These are phyloP conservation scores for Crambe crambe DNA, from an alignment of 37 sponge, comb jelly and placozoan species.

Conservation along the genomic window DNA sequence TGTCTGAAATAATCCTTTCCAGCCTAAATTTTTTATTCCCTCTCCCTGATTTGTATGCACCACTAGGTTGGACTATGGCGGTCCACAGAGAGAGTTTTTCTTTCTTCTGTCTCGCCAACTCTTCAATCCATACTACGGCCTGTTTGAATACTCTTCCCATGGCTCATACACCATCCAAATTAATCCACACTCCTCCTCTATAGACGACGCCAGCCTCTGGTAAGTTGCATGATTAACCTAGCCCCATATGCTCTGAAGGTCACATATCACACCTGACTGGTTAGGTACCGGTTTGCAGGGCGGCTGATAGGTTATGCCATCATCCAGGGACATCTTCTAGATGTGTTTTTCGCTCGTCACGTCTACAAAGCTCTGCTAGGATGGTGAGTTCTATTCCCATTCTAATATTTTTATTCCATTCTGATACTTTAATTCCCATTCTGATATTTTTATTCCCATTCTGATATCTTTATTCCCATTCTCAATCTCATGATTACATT, in stretches of 20 bases:
- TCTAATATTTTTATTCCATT: background rate
- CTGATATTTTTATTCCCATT: constrained; percentile 4
- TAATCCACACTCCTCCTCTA: constrained; percentile 42
- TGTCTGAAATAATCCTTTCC: too few relatives aligned
- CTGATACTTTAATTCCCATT: background rate
- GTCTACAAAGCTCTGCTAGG: constrained; percentile 82
- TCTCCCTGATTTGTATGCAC: background rate
- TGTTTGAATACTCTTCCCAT: constrained; percentile 87
- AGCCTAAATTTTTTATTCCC: background rate
- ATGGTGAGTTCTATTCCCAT: constrained; percentile 14
- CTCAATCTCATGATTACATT: background rate
- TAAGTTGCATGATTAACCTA: constrained; percentile 10
- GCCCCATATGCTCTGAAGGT: background rate
- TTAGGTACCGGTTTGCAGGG: constrained; percentile 86
- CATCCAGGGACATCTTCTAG: constrained; percentile 81
- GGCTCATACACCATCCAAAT: constrained; percentile 88
- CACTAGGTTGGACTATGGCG: constrained; percentile 82
- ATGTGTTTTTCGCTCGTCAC: constrained; percentile 94
- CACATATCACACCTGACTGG: background rate
- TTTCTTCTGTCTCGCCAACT: constrained; percentile 84
- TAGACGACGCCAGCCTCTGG: constrained; percentile 61
- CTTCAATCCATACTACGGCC: constrained; percentile 90
- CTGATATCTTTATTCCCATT: background rate
- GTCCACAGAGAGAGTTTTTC: constrained; percentile 88
- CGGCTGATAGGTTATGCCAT: constrained; percentile 84